These are phyloP conservation scores for Adelognathus sp. DNA, from an alignment of 2,888 invertebrate genomes.

Conservation along the genomic window DNA sequence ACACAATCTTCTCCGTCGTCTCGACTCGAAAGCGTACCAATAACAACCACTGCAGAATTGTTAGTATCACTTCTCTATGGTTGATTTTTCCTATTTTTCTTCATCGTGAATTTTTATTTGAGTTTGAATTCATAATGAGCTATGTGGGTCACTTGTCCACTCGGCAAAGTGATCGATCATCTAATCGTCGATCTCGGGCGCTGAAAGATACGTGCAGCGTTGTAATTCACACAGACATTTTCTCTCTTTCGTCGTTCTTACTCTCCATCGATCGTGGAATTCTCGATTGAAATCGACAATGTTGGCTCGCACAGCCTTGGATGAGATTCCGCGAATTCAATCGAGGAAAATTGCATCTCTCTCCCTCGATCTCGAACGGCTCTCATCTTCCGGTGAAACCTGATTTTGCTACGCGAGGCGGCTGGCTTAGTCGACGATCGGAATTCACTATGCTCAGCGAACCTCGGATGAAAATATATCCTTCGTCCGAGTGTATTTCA, in stretches of 20 bases:
- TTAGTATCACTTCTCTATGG: background rate
- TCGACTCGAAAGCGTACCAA: constrained; percentile 20
- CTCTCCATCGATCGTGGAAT: constrained; percentile 27
- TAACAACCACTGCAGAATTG: too few relatives aligned
- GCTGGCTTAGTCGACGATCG: too few relatives aligned
- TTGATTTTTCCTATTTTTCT: background rate
- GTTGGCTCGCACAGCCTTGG: background rate
- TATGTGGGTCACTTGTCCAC: constrained; percentile 23
- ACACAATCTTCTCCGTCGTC: constrained; percentile 6
- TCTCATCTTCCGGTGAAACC: constrained; percentile 40
- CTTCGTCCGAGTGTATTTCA: too few relatives aligned
- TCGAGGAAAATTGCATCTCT: constrained; percentile 34
- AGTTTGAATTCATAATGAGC: background rate
- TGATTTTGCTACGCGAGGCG: background rate
- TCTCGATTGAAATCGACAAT: constrained; percentile 33
- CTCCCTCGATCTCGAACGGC: background rate
- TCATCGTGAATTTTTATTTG: background rate
- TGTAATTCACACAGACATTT: background rate
- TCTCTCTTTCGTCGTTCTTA: constrained; percentile 12
- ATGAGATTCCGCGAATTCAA: constrained; percentile 24
- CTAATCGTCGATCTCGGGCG: background rate
- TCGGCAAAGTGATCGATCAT: constrained; percentile 12
- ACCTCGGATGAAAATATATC: constrained; percentile 1
- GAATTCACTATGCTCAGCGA: constrained; percentile 6
- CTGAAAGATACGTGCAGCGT: background rate